phyloP scores from a whole-genome alignment of 2,113 vertebrate genomes.

The Poeciliopsis turrubarensis region DNA sequence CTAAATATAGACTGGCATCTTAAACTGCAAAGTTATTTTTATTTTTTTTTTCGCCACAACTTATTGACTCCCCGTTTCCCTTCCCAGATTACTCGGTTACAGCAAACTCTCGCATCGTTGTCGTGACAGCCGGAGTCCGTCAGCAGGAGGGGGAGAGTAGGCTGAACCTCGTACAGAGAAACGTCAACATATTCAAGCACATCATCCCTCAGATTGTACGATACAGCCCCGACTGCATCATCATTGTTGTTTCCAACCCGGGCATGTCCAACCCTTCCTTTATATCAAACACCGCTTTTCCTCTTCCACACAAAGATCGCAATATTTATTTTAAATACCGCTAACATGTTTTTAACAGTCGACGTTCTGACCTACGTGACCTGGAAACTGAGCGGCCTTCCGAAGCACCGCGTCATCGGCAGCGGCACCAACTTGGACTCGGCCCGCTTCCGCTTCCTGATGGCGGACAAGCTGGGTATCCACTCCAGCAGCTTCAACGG shows the following conservation, averaged over 20 bases:
- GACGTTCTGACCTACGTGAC: conserved; percentile 96
- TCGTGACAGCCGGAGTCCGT: conserved; percentile 94
- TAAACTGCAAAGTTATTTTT: not conserved
- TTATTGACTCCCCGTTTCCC: not conserved
- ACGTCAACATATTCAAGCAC: conserved; percentile 95
- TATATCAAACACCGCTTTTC: not conserved
- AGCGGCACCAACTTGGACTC: conserved; percentile 97
- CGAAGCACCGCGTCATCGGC: conserved; percentile 93
- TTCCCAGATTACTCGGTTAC: conserved; percentile 90
- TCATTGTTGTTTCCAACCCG: conserved; percentile 97
- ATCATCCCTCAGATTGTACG: conserved; percentile 92
- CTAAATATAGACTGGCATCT: not conserved
- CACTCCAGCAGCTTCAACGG: conserved; percentile 93
- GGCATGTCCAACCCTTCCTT: conserved; percentile 71
- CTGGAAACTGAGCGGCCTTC: conserved; percentile 96
- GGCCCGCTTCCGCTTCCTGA: conserved; percentile 92
- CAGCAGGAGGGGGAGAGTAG: conserved; percentile 98
- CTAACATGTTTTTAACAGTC: conserved; percentile 75
- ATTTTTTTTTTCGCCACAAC: not conserved
- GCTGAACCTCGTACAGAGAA: conserved; percentile 95
- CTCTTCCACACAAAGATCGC: not conserved
- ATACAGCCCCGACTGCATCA: conserved; percentile 91
- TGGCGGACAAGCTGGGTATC: conserved; percentile 90
- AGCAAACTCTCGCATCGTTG: conserved; percentile 91
- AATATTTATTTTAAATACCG: not conserved